These are phyloP conservation scores for Hydractinia echinata DNA, from an alignment of 30 jellyfish, hydroid and myxozoan genomes.

Conservation along the genomic window DNA sequence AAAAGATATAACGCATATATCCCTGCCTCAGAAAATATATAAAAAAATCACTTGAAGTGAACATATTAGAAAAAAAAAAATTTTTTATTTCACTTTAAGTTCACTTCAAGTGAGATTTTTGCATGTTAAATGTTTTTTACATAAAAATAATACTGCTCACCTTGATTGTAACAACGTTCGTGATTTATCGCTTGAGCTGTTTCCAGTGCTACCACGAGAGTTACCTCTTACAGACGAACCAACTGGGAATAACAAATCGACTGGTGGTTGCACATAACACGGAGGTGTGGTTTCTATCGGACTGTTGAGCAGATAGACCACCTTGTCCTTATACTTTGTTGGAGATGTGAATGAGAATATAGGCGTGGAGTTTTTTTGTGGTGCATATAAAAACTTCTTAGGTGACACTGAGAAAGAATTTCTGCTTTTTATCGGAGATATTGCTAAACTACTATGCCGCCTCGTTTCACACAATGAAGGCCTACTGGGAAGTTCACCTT, in stretches of 20 bases:
- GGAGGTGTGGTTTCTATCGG: slow-evolving; percentile 44
- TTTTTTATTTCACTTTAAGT: too few relatives aligned
- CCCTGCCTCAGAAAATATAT: too few relatives aligned
- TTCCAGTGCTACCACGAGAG: slow-evolving; percentile 12
- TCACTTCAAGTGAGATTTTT: too few relatives aligned
- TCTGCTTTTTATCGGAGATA: slow-evolving; percentile 2
- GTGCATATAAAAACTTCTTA: slow-evolving; percentile 27
- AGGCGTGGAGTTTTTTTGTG: slow-evolving; percentile 36
- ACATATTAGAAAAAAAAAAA: too few relatives aligned
- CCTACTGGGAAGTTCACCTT: neutral
- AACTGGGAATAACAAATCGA: slow-evolving; percentile 30
- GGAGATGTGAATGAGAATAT: slow-evolving; percentile 41
- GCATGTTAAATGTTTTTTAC: too few relatives aligned
- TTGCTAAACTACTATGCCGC: neutral
- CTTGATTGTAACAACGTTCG: slow-evolving; percentile 34
- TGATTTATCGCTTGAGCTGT: slow-evolving; percentile 23
- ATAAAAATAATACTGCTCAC: neutral
- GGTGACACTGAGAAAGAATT: slow-evolving; percentile 35
- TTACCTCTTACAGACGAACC: neutral
- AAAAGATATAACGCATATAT: neutral
- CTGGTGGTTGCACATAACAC: slow-evolving; percentile 37
- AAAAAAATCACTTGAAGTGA: too few relatives aligned
- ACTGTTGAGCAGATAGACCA: slow-evolving; percentile 22
- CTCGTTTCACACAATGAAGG: neutral
- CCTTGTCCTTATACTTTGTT: slow-evolving; percentile 19